These are phyloP conservation scores for Micronycteris hirsuta DNA, from an alignment of 2,113 vertebrate species.

Conservation along the genomic window DNA sequence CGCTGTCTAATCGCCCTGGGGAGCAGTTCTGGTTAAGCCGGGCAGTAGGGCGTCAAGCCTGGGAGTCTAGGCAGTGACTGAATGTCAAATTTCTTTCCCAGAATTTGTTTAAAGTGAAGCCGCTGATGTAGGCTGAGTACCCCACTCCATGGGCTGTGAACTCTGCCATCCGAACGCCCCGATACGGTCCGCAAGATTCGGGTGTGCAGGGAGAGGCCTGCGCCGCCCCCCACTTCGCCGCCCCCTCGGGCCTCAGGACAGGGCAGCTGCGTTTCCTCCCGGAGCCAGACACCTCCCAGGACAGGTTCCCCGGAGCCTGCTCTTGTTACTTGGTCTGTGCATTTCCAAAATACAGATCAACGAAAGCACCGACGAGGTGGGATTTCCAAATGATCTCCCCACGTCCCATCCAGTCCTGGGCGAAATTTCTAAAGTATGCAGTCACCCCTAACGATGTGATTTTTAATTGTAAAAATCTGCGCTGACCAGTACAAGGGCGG, in stretches of 20 bases:
- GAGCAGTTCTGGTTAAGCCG: not conserved
- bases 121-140: not conserved
- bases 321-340: not conserved
- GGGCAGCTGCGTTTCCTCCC: not conserved
- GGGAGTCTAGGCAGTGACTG: not conserved
- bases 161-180: accelerated
- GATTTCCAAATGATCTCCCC: not conserved
- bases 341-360: not conserved
- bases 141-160: not conserved
- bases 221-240: not conserved
- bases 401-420: not conserved
- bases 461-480: not conserved
- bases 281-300: not conserved
- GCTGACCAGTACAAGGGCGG: not conserved
- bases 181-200: not conserved
- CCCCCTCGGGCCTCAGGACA: too few species aligned
- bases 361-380: not conserved
- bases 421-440: not conserved
- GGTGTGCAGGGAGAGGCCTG: accelerated
- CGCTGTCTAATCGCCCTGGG: not conserved
- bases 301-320: not conserved
- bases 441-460: not conserved
- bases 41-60: not conserved
- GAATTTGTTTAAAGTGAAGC: not conserved
- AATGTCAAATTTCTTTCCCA: not conserved